Base-by-base conservation (phyloP, 1,140 invertebrate species). In the Cataglyphis hispanica region DNA sequence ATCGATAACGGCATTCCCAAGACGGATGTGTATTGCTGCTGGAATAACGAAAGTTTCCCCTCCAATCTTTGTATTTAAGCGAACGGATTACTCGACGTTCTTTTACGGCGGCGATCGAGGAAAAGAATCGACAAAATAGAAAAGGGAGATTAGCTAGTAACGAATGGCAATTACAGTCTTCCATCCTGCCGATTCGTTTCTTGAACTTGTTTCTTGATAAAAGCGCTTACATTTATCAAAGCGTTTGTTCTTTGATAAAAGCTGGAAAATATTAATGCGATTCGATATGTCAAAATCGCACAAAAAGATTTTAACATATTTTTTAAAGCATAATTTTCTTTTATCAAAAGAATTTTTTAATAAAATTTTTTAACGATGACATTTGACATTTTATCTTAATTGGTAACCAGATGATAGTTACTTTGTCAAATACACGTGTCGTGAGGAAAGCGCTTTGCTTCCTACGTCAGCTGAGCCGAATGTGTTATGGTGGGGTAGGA, bases 1-100 rank as follows among this genome's bases (percentile, higher is more conserved):
- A 70, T 85, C 75, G 64, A 80, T 85, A 83, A 40, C 31, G 37
- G 43, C 40, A 56, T n/a, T 69, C 34, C 8, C 25, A 61, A 66
- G 74, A 67, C 22, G 40, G 13, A 78, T 43, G 53, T 27, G 37
- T 10, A 19, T 13, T 22, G 22, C n/a, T 22, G 27, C 11, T 60
- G 53, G 40, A 72, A 60, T 43, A 72, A 72, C 6, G n/a, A 83
- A 83, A 83, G 37, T 46, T 83, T 58, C 13, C 53, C 37, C n/a
- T 72, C 64, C 25, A 72, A 60, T 27, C 53, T 31, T 43, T 34
- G 37, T 46, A 61, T 72, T 72, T 83, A 74, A 83, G 19, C 31
- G 77, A 40, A 69, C 2, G 16, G 67, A 83, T 81, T 81, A 70
- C 34, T 13, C 19, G 34, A 11, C 19, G 10, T 10, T 72, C 37